Conservation (phyloP, 1,140 invertebrate species). For the Pinna nobilis region DNA sequence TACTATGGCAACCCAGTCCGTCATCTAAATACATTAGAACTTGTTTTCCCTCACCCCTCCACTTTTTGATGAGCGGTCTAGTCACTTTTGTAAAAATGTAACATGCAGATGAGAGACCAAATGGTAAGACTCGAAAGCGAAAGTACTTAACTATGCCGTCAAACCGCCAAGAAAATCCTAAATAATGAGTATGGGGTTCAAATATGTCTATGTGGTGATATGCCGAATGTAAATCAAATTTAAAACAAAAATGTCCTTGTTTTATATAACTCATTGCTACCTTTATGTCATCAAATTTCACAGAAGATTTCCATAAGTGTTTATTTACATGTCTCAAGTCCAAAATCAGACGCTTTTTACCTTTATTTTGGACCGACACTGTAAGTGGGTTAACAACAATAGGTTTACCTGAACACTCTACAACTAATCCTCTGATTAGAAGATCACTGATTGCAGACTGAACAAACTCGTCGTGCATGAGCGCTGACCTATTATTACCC, state of each 20-base stretch:
- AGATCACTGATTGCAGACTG: neutral
- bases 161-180: too few species aligned
- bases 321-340: slow-evolving; percentile 30
- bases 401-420: slow-evolving; percentile 2
- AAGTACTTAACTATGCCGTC: neutral
- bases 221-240: slow-evolving; percentile 17
- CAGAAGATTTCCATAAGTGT: neutral
- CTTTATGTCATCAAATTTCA: slow-evolving; percentile 28
- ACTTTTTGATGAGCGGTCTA: slow-evolving; percentile 7
- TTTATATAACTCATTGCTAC: neutral
- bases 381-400: neutral
- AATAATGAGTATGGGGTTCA: too few species aligned
- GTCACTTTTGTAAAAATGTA: slow-evolving; percentile 12
- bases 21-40: slow-evolving; percentile 29
- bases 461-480: too few species aligned
- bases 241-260: too few species aligned
- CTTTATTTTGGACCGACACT: neutral
- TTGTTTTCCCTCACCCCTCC: slow-evolving; percentile 13
- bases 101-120: slow-evolving; percentile 3
- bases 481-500: too few species aligned
- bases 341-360: neutral
- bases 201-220: too few species aligned
- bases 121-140: slow-evolving; percentile 10
- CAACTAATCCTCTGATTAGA: neutral
- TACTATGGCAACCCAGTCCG: slow-evolving; percentile 8